Conservation (phyloP, 2,888 invertebrate species). For the Eugnorisma glareosa region DNA sequence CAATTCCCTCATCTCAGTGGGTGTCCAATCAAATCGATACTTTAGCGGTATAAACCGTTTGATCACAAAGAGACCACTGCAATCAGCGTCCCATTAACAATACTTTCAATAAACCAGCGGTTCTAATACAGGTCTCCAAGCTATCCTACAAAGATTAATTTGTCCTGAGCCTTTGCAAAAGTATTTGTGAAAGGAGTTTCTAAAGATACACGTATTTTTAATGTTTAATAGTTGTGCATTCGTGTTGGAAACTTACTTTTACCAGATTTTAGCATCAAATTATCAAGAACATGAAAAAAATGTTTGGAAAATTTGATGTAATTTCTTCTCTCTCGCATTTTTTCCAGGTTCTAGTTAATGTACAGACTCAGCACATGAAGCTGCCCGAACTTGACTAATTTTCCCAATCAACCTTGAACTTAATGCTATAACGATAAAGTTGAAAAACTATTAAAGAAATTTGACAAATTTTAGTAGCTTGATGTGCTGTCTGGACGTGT, state of each 20-base stretch:
- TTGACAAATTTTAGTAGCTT: too few relatives aligned
- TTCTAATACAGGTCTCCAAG: conserved; percentile 42
- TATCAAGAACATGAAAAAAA: too few relatives aligned
- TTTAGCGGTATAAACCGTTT: conserved; percentile 21
- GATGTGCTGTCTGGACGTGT: too few relatives aligned
- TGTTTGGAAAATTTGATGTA: too few relatives aligned
- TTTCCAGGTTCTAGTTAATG: too few relatives aligned
- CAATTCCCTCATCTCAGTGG: background rate
- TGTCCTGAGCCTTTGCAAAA: conserved; percentile 11
- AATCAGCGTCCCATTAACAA: conserved; percentile 49
- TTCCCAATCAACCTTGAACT: too few relatives aligned
- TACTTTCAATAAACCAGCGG: conserved; percentile 39
- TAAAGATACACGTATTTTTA: background rate
- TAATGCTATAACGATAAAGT: too few relatives aligned
- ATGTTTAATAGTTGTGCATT: background rate
- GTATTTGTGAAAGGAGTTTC: background rate
- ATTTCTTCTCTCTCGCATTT: too few relatives aligned
- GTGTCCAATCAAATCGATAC: conserved; percentile 22
- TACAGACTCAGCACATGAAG: too few relatives aligned
- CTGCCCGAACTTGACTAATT: too few relatives aligned
- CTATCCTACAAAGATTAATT: conserved; percentile 24
- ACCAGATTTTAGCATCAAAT: too few relatives aligned
- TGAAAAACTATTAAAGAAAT: too few relatives aligned
- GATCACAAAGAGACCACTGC: conserved; percentile 48
- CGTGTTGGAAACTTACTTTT: background rate